phyloP scores from a whole-genome alignment of 2,797 vertebrate species.

The Macropodus opercularis region DNA sequence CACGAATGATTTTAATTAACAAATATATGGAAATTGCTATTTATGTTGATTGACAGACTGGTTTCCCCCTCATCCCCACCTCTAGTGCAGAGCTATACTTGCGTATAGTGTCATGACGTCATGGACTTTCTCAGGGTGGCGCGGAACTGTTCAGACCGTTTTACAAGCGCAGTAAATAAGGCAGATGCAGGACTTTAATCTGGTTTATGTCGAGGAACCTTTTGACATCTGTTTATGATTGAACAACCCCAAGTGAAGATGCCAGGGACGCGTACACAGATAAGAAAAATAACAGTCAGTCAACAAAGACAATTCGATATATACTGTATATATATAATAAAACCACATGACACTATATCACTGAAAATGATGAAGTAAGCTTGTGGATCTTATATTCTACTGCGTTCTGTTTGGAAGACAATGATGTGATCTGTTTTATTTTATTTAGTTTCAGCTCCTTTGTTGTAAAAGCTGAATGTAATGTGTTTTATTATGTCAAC shows the following conservation, averaged over 20 bases:
- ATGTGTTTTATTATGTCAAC: not conserved
- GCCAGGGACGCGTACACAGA: slow-evolving; percentile 2
- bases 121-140: not conserved
- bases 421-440: not conserved
- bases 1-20: too few relatives aligned
- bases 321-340: slow-evolving; percentile 1
- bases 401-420: not conserved
- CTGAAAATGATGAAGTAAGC: not conserved
- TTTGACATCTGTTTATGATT: slow-evolving; percentile 43
- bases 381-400: not conserved
- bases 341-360: not conserved
- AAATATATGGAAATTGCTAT: not conserved
- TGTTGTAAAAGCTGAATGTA: not conserved
- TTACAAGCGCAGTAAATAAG: not conserved
- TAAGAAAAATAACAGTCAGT: slow-evolving; percentile 7
- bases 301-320: slow-evolving; percentile 13
- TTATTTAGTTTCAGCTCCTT: not conserved
- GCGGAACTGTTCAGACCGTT: not conserved
- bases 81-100: too few relatives aligned
- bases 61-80: not conserved
- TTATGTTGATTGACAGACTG: not conserved
- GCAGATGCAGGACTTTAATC: not conserved
- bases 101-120: too few relatives aligned
- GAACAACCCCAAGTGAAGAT: slow-evolving; percentile 10
- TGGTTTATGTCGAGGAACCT: not conserved